A percentile compares a stretch with the other conserved stretches of the same genome.
Evolutionary conservation across 2,113 vertebrate species (phyloP).

Genomic region (Hylia prasina): DNA sequence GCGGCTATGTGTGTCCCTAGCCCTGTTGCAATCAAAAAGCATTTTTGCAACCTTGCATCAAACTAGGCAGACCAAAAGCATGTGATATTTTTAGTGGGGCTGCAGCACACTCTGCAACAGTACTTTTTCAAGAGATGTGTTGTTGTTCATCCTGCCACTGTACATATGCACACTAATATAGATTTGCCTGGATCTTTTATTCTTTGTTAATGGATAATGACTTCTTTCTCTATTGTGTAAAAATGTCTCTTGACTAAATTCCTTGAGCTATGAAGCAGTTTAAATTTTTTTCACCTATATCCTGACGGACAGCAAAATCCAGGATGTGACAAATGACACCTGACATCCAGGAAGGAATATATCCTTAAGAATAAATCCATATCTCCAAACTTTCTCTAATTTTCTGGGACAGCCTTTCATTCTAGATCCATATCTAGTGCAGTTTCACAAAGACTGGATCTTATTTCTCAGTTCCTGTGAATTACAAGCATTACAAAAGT

Average conservation of each 20-base stretch:
- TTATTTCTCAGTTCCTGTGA: constrained; percentile 47
- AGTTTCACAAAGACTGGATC: constrained; percentile 51
- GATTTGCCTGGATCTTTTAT: not conserved
- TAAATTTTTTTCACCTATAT: constrained; percentile 57
- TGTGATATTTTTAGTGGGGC: not conserved
- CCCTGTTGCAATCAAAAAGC: not conserved
- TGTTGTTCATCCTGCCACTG: constrained; percentile 5
- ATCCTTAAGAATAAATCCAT: constrained; percentile 76
- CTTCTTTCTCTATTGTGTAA: constrained; percentile 5
- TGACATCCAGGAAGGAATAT: constrained; percentile 75
- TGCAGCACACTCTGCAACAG: not conserved
- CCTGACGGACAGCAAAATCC: constrained; percentile 75
- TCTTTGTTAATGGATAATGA: constrained; percentile 20
- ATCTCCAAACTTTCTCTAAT: constrained; percentile 72
- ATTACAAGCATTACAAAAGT: constrained; percentile 26
- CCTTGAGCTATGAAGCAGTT: constrained; percentile 59
- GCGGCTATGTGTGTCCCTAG: not conserved
- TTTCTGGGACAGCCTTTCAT: constrained; percentile 71
- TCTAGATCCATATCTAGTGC: constrained; percentile 70
- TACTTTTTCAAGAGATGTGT: not conserved
- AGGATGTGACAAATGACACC: constrained; percentile 75
- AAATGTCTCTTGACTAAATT: constrained; percentile 56
- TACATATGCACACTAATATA: not conserved
- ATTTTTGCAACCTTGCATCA: not conserved
- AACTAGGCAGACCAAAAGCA: not conserved